phyloP scores from a whole-genome alignment of 2,888 invertebrate genomes.

The Gastrophysa polygoni region DNA sequence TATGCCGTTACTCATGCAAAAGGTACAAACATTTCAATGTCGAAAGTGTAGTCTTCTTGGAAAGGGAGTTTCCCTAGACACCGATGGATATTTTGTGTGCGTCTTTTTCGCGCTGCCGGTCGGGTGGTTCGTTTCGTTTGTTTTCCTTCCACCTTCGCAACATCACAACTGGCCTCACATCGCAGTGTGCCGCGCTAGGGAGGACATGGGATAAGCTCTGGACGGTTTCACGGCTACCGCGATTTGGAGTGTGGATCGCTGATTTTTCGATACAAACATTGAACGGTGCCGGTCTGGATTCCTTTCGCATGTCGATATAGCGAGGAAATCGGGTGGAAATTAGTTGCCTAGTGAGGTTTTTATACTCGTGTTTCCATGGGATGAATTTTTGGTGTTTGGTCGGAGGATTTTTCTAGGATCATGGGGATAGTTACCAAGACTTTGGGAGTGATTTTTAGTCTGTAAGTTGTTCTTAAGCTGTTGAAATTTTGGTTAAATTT shows the following conservation, averaged over 20 bases:
- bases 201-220: background rate
- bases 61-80: background rate
- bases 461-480: slow-evolving; percentile 65
- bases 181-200: background rate
- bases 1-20: too few relatives aligned
- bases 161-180: background rate
- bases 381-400: background rate
- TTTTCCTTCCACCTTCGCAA: background rate
- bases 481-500: too few relatives aligned
- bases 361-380: background rate
- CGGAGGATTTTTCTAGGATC: slow-evolving; percentile 19
- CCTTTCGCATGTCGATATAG: background rate
- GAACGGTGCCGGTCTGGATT: background rate
- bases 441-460: slow-evolving; percentile 79
- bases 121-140: background rate
- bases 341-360: background rate
- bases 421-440: slow-evolving; percentile 82
- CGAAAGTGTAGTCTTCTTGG: too few relatives aligned
- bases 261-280: background rate
- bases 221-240: background rate
- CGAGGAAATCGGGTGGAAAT: background rate
- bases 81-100: background rate
- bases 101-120: background rate
- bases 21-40: too few relatives aligned
- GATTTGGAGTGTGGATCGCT: background rate